Evolutionary conservation across 2,797 vertebrate genomes (phyloP).

Genomic region (Bradypodion ventrale): DNA sequence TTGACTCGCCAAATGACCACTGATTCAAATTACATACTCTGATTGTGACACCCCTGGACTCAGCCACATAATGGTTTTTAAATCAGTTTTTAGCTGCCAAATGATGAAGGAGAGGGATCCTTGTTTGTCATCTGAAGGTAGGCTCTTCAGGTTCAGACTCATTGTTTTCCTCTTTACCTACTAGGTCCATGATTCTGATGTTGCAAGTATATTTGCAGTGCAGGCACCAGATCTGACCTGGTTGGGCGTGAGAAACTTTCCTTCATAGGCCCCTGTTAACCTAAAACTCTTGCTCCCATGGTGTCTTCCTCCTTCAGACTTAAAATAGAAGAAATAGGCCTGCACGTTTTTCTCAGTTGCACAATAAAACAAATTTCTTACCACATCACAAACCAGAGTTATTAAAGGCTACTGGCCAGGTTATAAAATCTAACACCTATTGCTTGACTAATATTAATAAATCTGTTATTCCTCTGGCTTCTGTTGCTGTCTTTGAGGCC

Average conservation of each 20-base stretch:
- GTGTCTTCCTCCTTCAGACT: background rate
- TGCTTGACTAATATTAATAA: conserved; percentile 13
- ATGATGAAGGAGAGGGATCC: background rate
- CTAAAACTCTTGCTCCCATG: background rate
- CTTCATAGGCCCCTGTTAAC: conserved; percentile 1
- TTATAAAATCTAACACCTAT: conserved; percentile 23
- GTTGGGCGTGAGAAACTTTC: background rate
- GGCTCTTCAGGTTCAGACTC: background rate
- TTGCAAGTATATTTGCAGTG: background rate
- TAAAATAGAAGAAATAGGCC: background rate
- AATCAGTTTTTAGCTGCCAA: background rate
- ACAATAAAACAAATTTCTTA: conserved; percentile 17
- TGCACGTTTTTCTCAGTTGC: background rate
- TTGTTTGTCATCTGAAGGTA: background rate
- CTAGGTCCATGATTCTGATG: background rate
- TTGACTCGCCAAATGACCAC: too few relatives aligned
- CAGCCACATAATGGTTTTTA: background rate
- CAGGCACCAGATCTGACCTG: background rate
- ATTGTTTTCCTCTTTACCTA: fast-evolving
- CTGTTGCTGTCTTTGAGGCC: conserved; percentile 1
- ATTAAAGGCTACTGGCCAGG: background rate
- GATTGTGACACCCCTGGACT: too few relatives aligned
- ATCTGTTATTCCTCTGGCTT: conserved; percentile 3
- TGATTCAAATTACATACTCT: too few relatives aligned
- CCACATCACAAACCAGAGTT: background rate